phyloP scores from a whole-genome alignment of 2,797 vertebrate species.

The Gymnoscopelus microlampas region DNA sequence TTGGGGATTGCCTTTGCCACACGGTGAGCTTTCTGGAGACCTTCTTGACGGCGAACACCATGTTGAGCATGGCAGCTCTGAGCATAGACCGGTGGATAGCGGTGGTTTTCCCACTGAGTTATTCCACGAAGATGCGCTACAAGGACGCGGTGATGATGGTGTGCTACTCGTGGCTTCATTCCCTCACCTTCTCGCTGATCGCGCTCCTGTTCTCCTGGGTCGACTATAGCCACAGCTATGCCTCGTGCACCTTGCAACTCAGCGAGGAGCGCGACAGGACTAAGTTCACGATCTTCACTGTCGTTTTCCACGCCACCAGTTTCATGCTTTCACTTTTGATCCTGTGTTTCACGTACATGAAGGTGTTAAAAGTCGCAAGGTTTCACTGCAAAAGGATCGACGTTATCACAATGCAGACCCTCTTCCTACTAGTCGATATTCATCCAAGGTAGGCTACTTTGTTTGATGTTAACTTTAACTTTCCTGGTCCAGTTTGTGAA shows the following conservation, averaged over 20 bases:
- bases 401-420: constrained; percentile 88
- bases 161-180: constrained; percentile 86
- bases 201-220: constrained; percentile 86
- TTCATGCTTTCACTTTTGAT: constrained; percentile 86
- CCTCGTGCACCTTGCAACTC: constrained; percentile 85
- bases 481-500: not conserved
- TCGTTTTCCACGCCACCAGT: constrained; percentile 86
- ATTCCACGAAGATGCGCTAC: constrained; percentile 88
- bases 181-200: constrained; percentile 85
- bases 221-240: constrained; percentile 84
- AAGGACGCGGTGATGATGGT: constrained; percentile 87
- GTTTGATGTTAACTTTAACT: not conserved
- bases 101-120: constrained; percentile 87
- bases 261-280: constrained; percentile 73
- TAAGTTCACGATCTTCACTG: constrained; percentile 84
- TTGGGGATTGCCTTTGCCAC: constrained; percentile 83
- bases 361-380: constrained; percentile 86
- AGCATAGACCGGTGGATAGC: constrained; percentile 90
- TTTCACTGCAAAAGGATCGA: constrained; percentile 88
- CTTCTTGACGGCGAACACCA: constrained; percentile 85
- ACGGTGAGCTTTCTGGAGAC: constrained; percentile 87
- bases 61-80: constrained; percentile 87
- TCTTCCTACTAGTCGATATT: constrained; percentile 88
- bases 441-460: constrained; percentile 82
- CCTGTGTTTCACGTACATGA: constrained; percentile 86